Evolutionary conservation across 2,113 vertebrate species (phyloP).

Genomic region (Sus scrofa): T2T-Sscrofa CM000814.6:85750501-85751000

Average conservation of each 20-base stretch:
- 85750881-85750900: no score
- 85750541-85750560: slow-evolving; percentile 1
- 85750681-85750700: slow-evolving; percentile 18
- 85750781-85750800: slow-evolving; percentile 26
- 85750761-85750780: background rate
- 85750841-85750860: no score
- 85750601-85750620: background rate
- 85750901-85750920: no score
- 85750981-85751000: no score
- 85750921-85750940: no score
- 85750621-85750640: slow-evolving; percentile 34
- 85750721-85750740: background rate
- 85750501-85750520: slow-evolving; percentile 56
- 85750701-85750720: slow-evolving; percentile 23
- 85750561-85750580: background rate
- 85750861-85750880: no score
- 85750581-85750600: background rate
- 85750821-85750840: background rate
- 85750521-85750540: slow-evolving; percentile 65
- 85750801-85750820: slow-evolving; percentile 19
- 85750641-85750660: background rate
- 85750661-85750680: background rate
- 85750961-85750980: no score
- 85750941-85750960: no score
- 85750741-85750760: background rate